These are phyloP conservation scores for human (Homo sapiens) DNA, from an alignment of 2,113 vertebrate species.

Conservation along the genomic window GRCh38 chr11:86106501-86107000, in stretches of 20 bases:
- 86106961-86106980: neutral
- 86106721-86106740: constrained; percentile 15
- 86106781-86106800: constrained; percentile 41
- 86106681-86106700: constrained; percentile 1
- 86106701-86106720: constrained; percentile 46
- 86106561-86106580: too few species aligned
- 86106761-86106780: constrained; percentile 52
- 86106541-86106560: too few species aligned
- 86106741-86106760: constrained; percentile 40
- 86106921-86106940: constrained; percentile 41
- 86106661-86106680: constrained; percentile 55
- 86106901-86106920: neutral
- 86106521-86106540: too few species aligned
- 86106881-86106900: neutral
- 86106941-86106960: constrained; percentile 38
- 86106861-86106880: constrained; percentile 41
- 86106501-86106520: too few species aligned
- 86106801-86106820: neutral
- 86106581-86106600: neutral
- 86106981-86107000: neutral
- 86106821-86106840: constrained; percentile 42
- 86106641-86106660: constrained; percentile 52
- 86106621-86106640: constrained; percentile 44
- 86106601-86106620: constrained; percentile 43
- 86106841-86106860: constrained; percentile 44